Conservation (phyloP, 2,888 invertebrate genomes). For the Yponomeuta malinellus region DNA sequence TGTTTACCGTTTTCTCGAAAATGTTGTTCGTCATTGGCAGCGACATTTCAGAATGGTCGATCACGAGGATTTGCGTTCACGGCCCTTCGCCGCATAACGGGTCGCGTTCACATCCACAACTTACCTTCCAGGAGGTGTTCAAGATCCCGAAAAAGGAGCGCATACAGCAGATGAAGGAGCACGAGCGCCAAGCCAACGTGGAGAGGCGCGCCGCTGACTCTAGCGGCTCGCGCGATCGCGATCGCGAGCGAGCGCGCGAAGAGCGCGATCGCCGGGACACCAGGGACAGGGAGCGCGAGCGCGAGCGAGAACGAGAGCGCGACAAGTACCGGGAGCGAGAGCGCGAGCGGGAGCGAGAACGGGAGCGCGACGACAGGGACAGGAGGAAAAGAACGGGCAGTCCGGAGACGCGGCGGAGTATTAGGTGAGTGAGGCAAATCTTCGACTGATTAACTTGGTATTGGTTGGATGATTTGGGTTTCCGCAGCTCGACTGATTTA, state of each 20-base stretch:
- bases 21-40: too few species aligned
- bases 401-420: constrained; percentile 64
- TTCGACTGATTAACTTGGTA: background rate
- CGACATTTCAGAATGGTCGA: too few species aligned
- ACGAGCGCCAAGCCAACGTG: constrained; percentile 91
- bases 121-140: constrained; percentile 76
- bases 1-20: too few species aligned
- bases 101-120: background rate
- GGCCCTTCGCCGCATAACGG: too few species aligned
- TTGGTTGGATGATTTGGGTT: too few species aligned
- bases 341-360: constrained; percentile 33
- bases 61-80: too few species aligned
- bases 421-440: constrained; percentile 38
- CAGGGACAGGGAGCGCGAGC: constrained; percentile 24
- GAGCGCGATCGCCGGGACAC: constrained; percentile 21
- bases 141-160: constrained; percentile 96
- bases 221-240: constrained; percentile 57
- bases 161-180: constrained; percentile 96
- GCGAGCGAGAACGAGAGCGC: constrained; percentile 44
- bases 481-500: too few species aligned
- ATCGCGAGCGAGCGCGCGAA: constrained; percentile 36
- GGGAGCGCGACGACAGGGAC: constrained; percentile 43
- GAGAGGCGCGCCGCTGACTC: constrained; percentile 65
- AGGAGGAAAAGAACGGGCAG: constrained; percentile 59
- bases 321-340: constrained; percentile 36